Conservation (phyloP, 2,797 vertebrate genomes). For the Poeciliopsis turneri region DNA sequence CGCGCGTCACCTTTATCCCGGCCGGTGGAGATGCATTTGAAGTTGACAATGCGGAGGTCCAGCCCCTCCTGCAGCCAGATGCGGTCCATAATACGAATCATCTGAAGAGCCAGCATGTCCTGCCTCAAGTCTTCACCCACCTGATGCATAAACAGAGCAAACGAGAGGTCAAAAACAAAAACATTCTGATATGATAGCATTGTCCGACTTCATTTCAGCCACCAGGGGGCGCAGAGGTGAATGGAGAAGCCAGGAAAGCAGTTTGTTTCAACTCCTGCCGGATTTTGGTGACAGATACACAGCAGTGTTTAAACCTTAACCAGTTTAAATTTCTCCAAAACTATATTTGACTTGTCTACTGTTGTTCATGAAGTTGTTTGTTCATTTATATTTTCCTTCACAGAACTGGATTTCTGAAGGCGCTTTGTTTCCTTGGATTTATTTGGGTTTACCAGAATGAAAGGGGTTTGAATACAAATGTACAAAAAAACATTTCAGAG, state of each 20-base stretch:
- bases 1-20: slow-evolving; percentile 88
- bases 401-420: neutral
- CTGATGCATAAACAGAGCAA: slow-evolving; percentile 66
- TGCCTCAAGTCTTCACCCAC: slow-evolving; percentile 97
- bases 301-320: neutral
- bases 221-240: slow-evolving; percentile 60
- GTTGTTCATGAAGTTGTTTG: neutral
- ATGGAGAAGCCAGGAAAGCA: slow-evolving; percentile 5
- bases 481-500: neutral
- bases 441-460: neutral
- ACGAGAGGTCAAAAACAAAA: neutral
- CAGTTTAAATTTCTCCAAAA: neutral
- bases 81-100: slow-evolving; percentile 99
- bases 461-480: neutral
- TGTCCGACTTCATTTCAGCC: slow-evolving; percentile 23
- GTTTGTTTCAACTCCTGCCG: slow-evolving; percentile 4
- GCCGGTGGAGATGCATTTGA: slow-evolving; percentile 96
- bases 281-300: neutral
- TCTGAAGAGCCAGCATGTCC: slow-evolving; percentile 98
- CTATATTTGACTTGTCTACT: neutral
- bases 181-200: no score
- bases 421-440: neutral
- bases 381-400: neutral
- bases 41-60: slow-evolving; percentile 96
- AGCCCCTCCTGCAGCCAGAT: slow-evolving; percentile 98